These are phyloP conservation scores for Nannobrachium achirus DNA, from an alignment of 2,113 vertebrate species.

Conservation along the genomic window DNA sequence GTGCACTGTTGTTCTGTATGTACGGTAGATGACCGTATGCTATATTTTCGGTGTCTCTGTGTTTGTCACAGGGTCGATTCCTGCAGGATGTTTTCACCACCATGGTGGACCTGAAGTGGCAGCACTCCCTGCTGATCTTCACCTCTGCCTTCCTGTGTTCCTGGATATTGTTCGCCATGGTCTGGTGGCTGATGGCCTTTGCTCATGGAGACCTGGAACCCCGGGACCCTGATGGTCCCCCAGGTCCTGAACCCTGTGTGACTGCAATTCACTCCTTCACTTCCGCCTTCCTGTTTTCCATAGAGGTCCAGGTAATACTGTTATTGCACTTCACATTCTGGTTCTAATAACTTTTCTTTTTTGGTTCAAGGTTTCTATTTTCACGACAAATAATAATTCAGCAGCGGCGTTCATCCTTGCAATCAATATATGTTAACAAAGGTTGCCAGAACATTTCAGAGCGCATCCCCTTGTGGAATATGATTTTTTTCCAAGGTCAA, in stretches of 20 bases:
- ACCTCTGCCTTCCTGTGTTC: conserved; percentile 86
- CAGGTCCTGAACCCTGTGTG: conserved; percentile 77
- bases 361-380: too few relatives aligned
- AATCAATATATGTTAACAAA: too few relatives aligned
- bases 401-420: too few relatives aligned
- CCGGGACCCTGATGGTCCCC: conserved; percentile 42
- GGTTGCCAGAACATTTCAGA: too few relatives aligned
- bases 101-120: conserved; percentile 88
- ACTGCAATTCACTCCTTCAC: conserved; percentile 86
- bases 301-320: conserved; percentile 82
- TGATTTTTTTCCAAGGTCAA: too few relatives aligned
- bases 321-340: too few relatives aligned
- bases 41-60: background rate
- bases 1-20: too few relatives aligned
- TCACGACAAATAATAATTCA: too few relatives aligned
- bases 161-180: conserved; percentile 87
- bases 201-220: conserved; percentile 84
- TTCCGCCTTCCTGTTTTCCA: conserved; percentile 86
- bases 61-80: conserved; percentile 78
- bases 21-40: too few relatives aligned
- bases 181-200: conserved; percentile 86
- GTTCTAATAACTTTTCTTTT: too few relatives aligned
- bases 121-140: conserved; percentile 85
- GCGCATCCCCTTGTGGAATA: too few relatives aligned
- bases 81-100: conserved; percentile 87